Evolutionary conservation across 1,140 invertebrate species (phyloP).

Genomic region (Halesus radiatus): DNA sequence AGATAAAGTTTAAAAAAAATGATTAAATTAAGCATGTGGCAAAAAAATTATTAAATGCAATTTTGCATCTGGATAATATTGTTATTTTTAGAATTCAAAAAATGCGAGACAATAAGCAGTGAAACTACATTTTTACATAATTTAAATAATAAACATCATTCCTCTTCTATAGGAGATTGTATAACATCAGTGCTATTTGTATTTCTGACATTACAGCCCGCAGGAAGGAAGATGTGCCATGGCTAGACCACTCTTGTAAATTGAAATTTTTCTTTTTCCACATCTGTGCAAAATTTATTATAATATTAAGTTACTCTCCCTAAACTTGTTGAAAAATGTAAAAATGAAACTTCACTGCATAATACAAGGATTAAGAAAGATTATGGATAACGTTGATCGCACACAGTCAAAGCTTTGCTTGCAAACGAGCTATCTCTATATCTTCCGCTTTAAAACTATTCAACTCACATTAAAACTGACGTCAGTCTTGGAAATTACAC

Average conservation of each 20-base stretch:
- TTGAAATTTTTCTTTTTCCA: background rate
- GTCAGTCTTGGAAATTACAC: constrained; percentile 53
- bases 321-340: background rate
- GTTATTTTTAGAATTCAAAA: background rate
- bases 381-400: background rate
- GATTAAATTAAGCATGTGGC: background rate
- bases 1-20: background rate
- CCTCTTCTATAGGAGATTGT: too few species aligned
- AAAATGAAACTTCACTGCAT: background rate
- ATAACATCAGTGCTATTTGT: too few species aligned
- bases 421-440: background rate
- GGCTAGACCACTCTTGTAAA: too few species aligned
- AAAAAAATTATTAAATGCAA: background rate
- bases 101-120: background rate
- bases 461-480: constrained; percentile 42
- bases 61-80: too few species aligned
- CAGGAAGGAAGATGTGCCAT: too few species aligned
- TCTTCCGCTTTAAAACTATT: constrained; percentile 24
- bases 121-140: too few species aligned
- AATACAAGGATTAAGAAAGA: background rate
- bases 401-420: constrained; percentile 7
- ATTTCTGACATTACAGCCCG: too few species aligned
- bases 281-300: background rate
- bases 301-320: too few species aligned
- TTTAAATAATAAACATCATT: too few species aligned